Base-by-base conservation (phyloP, 2,888 invertebrate species). In the Artemia sp. region DNA sequence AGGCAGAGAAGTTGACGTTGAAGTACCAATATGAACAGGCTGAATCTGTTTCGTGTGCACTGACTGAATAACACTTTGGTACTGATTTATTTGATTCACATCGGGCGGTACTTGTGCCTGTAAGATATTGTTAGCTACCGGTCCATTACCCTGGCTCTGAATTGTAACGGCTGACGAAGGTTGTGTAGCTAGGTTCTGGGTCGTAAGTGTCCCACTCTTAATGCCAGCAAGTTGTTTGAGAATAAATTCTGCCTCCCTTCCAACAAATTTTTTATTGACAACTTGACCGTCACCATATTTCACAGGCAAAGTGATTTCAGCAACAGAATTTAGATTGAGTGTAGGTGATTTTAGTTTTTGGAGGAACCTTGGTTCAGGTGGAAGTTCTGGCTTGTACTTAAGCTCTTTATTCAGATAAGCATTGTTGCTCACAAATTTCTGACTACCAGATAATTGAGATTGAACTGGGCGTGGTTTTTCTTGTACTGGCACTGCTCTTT, bases 341-440 rank as follows among this genome's bases (percentile, higher is more conserved):
- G 64, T 24, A 24, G 64, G 64, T 8, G n/a, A n/a, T n/a, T 24
- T n/a, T 24, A 24, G 64, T 58, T 24, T 58, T 24, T 58, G 64
- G 24, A 58, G 64, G 24, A 58, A 58, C 64, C 64, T n/a, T 24
- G 64, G 64, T 58, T 58, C 64, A n/a, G 64, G 64, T 58, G 64
- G 64, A n/a, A 58, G 64, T 24, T 58, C 64, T 24, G 64, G 64
- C 64, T 58, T 58, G 24, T 58, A 58, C 64, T 58, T 58, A 1
- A 58, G 64, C 24, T 58, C 14, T 58, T 58, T 58, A 24, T 58
- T 58, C 64, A 58, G 64, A 58, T 58, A 58, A 9, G 64, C 64
- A 9, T 58, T 58, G 24, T 58, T 58, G 11, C 64, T 58, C 8
- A 24, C 24, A 58, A 58, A 58, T 58, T 24, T 58, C 64, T 58